Base-by-base conservation (phyloP, 2,888 invertebrate species). In the Lasioglossum malachurum region DNA sequence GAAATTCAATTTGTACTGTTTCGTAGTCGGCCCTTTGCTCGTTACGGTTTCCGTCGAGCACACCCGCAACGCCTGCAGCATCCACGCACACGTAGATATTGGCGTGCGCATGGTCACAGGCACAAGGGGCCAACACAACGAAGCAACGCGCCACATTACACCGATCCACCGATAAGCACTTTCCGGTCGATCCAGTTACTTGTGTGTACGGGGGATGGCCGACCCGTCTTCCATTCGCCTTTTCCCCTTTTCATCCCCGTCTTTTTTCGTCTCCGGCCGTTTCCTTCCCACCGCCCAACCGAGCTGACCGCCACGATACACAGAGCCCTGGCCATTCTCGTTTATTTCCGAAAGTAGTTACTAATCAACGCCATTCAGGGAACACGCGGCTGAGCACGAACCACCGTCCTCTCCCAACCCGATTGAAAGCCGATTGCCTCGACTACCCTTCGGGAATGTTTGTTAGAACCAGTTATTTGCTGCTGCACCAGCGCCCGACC, bases 1-100 rank as follows among this genome's bases (percentile, higher is more conserved):
- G 90, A 91, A 93, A 93, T 93, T 93, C 92, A 92, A 93, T 93
- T 93, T 92, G 90, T 91, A 90, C 87, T 88, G 87, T 88, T 90
- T 91, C 90, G 88, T 86, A 87, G 77, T 82, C 89, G 84, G 84
- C 89, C 87, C 85, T 88, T 91, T 86, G 78, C 89, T 92, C 90
- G 90, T 92, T 92, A 90, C 86, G 80, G 82, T 87, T 87, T 81
- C 76, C 78, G 41, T 44, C 23, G 38, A 71, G 71, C 83, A 81
- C 72, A 35, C 71, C 64, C 46, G 69, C 64, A 80, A 46, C 75
- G 35, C 44, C 69, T 44, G 74, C 38, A 74, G 64, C 79, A 31
- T 60, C 31, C 57, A 27, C 44, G 69, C 69, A 46, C 60, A 53
- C 82, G 53, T 75, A 72, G 16, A 75, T 4, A 16, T 16, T 7